Conservation (phyloP, 2,888 invertebrate species). For the Drosophila setosimentum region DNA sequence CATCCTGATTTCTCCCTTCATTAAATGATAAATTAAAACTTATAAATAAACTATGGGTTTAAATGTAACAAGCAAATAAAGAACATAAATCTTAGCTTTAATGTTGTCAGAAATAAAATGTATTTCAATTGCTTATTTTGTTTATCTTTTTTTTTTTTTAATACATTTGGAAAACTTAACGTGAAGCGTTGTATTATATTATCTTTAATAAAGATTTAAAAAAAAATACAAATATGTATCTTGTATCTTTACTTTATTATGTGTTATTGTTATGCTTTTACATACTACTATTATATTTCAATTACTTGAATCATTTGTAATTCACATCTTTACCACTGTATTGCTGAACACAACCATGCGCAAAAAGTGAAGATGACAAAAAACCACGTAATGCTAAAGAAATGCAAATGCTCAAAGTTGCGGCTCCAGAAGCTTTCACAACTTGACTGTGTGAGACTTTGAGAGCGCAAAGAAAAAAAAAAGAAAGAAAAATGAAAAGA, state of each 20-base stretch:
- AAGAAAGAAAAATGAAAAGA: constrained; percentile 10
- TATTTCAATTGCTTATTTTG: not conserved
- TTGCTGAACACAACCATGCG: not conserved
- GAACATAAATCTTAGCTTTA: not conserved
- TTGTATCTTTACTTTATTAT: not conserved
- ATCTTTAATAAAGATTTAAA: not conserved
- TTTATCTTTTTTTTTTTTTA: not conserved
- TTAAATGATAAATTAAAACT: not conserved
- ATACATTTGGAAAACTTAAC: not conserved
- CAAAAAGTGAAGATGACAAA: constrained; percentile 44
- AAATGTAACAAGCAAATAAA: not conserved
- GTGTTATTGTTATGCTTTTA: not conserved
- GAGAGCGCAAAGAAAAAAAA: constrained; percentile 14
- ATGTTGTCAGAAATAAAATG: not conserved
- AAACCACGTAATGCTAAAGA: constrained; percentile 22
- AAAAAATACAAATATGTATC: too few species aligned
- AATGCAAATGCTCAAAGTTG: constrained; percentile 55
- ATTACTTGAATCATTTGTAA: not conserved
- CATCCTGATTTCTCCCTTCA: not conserved
- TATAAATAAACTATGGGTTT: not conserved
- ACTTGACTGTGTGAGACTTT: constrained; percentile 54
- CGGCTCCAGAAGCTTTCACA: constrained; percentile 65
- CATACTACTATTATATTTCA: not conserved
- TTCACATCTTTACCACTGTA: constrained; percentile 39
- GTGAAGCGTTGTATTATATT: not conserved